phyloP scores from a whole-genome alignment of 2,797 vertebrate genomes.

The Pelodytes ibericus region DNA sequence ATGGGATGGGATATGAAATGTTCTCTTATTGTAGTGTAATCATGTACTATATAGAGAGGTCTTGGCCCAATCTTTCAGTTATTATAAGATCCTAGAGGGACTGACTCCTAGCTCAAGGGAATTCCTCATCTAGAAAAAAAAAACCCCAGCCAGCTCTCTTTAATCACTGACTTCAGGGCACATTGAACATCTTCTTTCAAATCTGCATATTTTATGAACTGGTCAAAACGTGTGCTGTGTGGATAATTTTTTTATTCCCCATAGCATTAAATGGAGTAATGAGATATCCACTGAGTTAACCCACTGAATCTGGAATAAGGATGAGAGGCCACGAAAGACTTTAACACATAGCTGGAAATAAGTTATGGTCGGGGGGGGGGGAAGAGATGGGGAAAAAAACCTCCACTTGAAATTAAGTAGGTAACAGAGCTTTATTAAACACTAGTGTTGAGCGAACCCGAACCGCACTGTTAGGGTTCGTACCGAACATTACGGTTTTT shows the following conservation, averaged over 20 bases:
- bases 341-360: too few species aligned
- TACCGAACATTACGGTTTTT: too few species aligned
- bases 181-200: slow-evolving; percentile 81
- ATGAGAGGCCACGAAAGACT: too few species aligned
- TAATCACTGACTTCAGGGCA: slow-evolving; percentile 84
- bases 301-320: too few species aligned
- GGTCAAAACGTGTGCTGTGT: slow-evolving; percentile 71
- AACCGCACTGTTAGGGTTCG: too few species aligned
- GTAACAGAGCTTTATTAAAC: too few species aligned
- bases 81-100: slow-evolving; percentile 57
- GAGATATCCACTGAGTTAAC: slow-evolving; percentile 67
- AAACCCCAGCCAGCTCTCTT: slow-evolving; percentile 75
- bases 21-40: background rate
- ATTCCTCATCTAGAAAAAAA: slow-evolving; percentile 67
- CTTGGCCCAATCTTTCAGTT: slow-evolving; percentile 64
- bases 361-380: too few species aligned
- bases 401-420: too few species aligned
- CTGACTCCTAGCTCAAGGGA: slow-evolving; percentile 55
- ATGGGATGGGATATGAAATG: background rate
- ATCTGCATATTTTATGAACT: slow-evolving; percentile 88
- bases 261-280: slow-evolving; percentile 66
- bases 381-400: too few species aligned
- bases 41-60: slow-evolving; percentile 29
- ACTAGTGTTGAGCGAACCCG: too few species aligned
- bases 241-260: slow-evolving; percentile 71